phyloP scores from a whole-genome alignment of 2,113 vertebrate species.

The Trochalopteron elliotii region DNA sequence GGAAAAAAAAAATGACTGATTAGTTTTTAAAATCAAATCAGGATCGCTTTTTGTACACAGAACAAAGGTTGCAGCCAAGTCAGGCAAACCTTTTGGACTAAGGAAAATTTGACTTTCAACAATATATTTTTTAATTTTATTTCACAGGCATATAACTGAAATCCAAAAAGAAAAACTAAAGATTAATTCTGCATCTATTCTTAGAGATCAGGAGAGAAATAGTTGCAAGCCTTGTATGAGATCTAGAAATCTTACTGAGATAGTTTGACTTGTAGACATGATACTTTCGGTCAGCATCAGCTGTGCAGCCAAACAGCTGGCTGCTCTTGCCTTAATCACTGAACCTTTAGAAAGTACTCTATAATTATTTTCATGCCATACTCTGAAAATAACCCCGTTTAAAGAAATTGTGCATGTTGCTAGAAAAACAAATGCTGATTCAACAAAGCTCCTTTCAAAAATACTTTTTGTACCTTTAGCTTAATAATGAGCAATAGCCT shows the following conservation, averaged over 20 bases:
- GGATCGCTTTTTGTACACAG: neutral
- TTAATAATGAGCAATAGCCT: neutral
- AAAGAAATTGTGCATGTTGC: neutral
- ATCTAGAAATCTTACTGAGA: neutral
- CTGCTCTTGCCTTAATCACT: constrained; percentile 10
- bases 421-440: constrained; percentile 23
- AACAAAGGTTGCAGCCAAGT: neutral
- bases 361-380: neutral
- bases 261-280: neutral
- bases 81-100: neutral
- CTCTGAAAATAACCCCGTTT: constrained; percentile 8
- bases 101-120: neutral
- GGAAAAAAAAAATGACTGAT: constrained; percentile 15
- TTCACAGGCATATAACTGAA: neutral
- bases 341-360: constrained; percentile 9
- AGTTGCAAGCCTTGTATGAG: neutral
- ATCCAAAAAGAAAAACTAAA: neutral
- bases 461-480: constrained; percentile 3
- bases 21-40: constrained; percentile 22
- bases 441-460: neutral
- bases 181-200: neutral
- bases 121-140: neutral
- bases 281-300: constrained; percentile 11
- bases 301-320: constrained; percentile 7
- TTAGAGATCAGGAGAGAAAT: neutral